Conservation (phyloP, 92 coral and sea anemone species). For the Phenganax stokvisi region DNA sequence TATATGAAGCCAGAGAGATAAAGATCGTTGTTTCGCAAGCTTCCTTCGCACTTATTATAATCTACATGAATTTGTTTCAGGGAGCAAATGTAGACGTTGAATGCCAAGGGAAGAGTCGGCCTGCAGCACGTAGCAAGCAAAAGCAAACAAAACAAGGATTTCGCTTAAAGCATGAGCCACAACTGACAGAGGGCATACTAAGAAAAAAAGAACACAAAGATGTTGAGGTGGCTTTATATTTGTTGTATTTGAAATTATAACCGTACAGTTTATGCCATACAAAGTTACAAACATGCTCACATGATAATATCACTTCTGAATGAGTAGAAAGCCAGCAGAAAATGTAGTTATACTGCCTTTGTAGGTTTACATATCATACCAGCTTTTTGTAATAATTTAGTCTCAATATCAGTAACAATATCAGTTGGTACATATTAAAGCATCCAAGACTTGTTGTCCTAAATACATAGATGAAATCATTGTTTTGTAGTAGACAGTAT, state of each 20-base stretch:
- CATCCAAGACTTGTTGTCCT: too few relatives aligned
- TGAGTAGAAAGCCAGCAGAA: too few relatives aligned
- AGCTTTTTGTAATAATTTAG: too few relatives aligned
- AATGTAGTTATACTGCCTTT: too few relatives aligned
- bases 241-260: not conserved
- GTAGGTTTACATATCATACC: too few relatives aligned
- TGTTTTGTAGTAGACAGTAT: not conserved
- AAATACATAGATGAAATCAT: too few relatives aligned
- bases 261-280: not conserved
- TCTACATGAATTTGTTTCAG: conserved; percentile 6
- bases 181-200: not conserved
- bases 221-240: not conserved
- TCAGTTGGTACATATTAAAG: too few relatives aligned
- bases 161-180: conserved; percentile 6
- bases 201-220: conserved; percentile 10
- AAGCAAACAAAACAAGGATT: not conserved
- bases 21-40: not conserved
- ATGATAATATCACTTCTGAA: not conserved
- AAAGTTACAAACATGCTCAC: not conserved
- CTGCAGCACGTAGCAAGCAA: not conserved
- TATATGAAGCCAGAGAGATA: not conserved
- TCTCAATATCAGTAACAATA: too few relatives aligned
- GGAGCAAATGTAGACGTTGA: conserved; percentile 3
- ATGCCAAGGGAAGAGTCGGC: conserved; percentile 2
- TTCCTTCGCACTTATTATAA: not conserved